A percentile compares a stretch with the other conserved stretches of the same genome.
Evolutionary conservation across 2,888 invertebrate genomes (phyloP).

Genomic region (Odontothrips loti): DNA sequence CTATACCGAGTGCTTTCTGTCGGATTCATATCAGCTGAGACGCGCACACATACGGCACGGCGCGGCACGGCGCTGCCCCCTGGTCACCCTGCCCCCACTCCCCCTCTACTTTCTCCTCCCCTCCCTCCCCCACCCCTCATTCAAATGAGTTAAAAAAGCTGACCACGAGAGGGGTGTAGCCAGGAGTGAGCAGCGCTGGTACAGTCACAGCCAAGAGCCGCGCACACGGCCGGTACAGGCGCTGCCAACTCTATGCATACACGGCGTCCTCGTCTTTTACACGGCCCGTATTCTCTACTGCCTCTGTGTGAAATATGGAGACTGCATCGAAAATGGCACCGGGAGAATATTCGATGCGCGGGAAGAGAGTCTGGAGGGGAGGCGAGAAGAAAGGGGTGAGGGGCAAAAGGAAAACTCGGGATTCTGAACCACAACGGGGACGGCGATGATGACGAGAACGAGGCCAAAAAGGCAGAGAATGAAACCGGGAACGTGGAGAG

Average conservation of each 20-base stretch:
- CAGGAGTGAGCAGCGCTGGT: not conserved
- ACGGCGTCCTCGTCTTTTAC: not conserved
- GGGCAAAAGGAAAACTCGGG: too few relatives aligned
- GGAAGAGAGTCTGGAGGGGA: not conserved
- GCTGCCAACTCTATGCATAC: too few relatives aligned
- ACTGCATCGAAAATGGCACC: constrained; percentile 14
- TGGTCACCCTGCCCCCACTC: not conserved
- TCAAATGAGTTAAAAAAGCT: constrained; percentile 26
- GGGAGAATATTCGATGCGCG: not conserved
- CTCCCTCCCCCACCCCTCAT: constrained; percentile 13
- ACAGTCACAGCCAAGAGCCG: not conserved
- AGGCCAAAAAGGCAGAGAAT: too few relatives aligned
- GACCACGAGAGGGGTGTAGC: not conserved
- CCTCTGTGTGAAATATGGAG: not conserved
- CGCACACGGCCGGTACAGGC: not conserved
- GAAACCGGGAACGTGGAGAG: too few relatives aligned
- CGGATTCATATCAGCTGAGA: constrained; percentile 16
- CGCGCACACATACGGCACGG: not conserved
- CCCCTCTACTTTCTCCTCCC: not conserved
- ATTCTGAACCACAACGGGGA: too few relatives aligned
- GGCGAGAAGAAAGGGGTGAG: too few relatives aligned
- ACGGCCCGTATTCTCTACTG: not conserved
- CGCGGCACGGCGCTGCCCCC: not conserved
- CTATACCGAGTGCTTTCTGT: not conserved
- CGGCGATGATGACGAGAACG: too few relatives aligned